Percentiles rank a stretch among this genome's conserved stretches.
phyloP scores from a whole-genome alignment of 2,113 vertebrate genomes.

The Ivindomyrus marchei region DNA sequence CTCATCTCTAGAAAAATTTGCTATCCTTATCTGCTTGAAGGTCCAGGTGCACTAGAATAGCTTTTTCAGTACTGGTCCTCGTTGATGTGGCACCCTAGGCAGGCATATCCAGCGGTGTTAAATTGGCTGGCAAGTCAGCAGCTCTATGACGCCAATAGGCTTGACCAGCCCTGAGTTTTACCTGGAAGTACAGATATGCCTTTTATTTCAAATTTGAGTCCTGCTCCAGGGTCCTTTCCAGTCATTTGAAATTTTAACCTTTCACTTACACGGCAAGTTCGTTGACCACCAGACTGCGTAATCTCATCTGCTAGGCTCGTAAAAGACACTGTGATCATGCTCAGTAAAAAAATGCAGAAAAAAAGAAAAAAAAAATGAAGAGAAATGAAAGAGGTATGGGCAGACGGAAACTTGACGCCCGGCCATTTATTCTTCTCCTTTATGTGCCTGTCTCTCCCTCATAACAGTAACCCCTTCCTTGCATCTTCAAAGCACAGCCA shows the following conservation, averaged over 20 bases:
- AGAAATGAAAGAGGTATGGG: neutral
- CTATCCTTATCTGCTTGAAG: neutral
- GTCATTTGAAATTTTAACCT: neutral
- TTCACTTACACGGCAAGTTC: neutral
- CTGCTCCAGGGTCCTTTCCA: neutral
- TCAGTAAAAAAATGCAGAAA: neutral
- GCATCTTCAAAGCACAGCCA: constrained; percentile 37
- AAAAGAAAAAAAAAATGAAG: neutral
- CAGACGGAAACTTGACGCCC: neutral
- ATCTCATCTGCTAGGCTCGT: neutral
- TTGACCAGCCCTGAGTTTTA: neutral
- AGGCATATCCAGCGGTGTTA: neutral
- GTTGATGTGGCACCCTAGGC: neutral
- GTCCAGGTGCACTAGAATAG: neutral
- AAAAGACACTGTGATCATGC: neutral
- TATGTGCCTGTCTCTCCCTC: neutral
- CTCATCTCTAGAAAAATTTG: neutral
- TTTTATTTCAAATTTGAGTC: neutral
- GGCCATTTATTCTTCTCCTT: neutral
- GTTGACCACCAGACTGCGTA: neutral
- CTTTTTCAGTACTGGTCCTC: neutral
- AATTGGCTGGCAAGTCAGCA: neutral
- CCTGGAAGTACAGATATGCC: neutral
- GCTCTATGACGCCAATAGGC: neutral
- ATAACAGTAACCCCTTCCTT: neutral